Percentiles rank a stretch among this genome's conserved stretches.
These are phyloP conservation scores for Telmatherina bonti DNA, from an alignment of 2,797 vertebrate species.

Conservation along the genomic window DNA sequence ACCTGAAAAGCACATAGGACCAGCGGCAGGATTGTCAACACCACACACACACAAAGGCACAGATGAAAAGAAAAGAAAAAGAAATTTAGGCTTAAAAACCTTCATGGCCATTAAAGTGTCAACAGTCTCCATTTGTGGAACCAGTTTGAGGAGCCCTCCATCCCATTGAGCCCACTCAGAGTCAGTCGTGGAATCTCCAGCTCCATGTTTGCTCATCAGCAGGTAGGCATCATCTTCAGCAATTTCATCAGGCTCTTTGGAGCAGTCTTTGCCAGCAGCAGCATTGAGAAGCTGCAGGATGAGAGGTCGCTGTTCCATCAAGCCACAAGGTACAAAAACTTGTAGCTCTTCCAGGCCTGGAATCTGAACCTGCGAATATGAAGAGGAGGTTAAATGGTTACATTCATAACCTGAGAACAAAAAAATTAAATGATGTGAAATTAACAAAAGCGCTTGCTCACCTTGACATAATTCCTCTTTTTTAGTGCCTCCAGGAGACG, in stretches of 20 bases:
- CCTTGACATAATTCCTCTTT: conserved; percentile 91
- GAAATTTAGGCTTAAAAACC: conserved; percentile 70
- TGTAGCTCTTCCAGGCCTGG: conserved; percentile 93
- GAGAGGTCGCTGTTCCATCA: conserved; percentile 86
- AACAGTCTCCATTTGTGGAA: conserved; percentile 93
- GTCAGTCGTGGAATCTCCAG: conserved; percentile 70
- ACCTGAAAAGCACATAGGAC: conserved; percentile 77
- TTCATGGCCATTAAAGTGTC: conserved; percentile 94
- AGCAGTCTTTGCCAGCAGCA: conserved; percentile 95
- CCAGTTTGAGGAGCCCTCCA: conserved; percentile 87
- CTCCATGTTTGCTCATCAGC: conserved; percentile 91
- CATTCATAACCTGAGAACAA: background rate
- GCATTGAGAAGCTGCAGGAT: conserved; percentile 96
- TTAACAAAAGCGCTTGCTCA: conserved; percentile 48
- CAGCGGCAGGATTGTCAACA: background rate
- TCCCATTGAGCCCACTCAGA: conserved; percentile 89
- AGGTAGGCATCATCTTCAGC: conserved; percentile 89
- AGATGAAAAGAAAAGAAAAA: background rate
- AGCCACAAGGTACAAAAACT: conserved; percentile 88
- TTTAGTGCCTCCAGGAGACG: conserved; percentile 89
- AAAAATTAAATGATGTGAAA: background rate
- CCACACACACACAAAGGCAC: background rate
- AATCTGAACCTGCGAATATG: conserved; percentile 88
- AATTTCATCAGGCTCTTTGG: conserved; percentile 92
- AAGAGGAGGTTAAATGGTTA: background rate